phyloP scores from a whole-genome alignment of 2,113 vertebrate species.

The pig (Sus scrofa) region T2T-Sscrofa CM000827.6:98152001-98152500 shows the following conservation, averaged over 20 bases:
- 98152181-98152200: constrained; percentile 75
- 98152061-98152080: constrained; percentile 8
- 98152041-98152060: constrained; percentile 48
- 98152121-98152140: constrained; percentile 54
- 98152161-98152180: constrained; percentile 73
- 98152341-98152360: not conserved
- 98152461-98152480: constrained; percentile 58
- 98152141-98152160: constrained; percentile 49
- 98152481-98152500: constrained; percentile 44
- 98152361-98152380: not conserved
- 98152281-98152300: constrained; percentile 36
- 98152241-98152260: constrained; percentile 47
- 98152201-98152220: constrained; percentile 76
- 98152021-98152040: constrained; percentile 18
- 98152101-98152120: constrained; percentile 67
- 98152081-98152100: constrained; percentile 64
- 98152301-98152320: constrained; percentile 58
- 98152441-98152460: not conserved
- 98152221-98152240: constrained; percentile 75
- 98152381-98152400: not conserved
- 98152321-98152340: not conserved
- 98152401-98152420: not conserved
- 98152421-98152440: not conserved
- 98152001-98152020: not conserved
- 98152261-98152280: constrained; percentile 50